Evolutionary conservation across 2,113 vertebrate genomes (phyloP), one percentile per base, ranked within the genome.

Genomic region (Junco hyemalis): DNA sequence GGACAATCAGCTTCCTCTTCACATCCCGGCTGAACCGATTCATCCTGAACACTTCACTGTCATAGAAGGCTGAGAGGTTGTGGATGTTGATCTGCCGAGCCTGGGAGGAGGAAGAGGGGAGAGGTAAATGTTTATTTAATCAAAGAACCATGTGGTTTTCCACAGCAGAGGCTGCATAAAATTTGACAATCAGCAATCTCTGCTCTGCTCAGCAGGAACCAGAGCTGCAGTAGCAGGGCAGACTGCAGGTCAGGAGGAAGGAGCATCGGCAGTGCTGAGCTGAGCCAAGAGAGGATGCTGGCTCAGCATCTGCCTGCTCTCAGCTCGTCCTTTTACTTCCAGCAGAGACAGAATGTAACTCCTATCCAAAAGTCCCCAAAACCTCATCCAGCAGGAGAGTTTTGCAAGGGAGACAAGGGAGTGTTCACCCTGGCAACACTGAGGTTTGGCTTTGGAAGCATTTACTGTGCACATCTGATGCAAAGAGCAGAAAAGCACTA

Each of bases 1-100:
- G 99, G 48, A 99, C 79, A 71, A 99, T 99, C 69, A 99, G 96
- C 77, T 99, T 99, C 92, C 98, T 98, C 95, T 99, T 99, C 93
- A 95, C 71, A 23, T 99, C 99, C 8, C 98, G 98, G 93, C 97
- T 98, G 98, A 99, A 99, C 88, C 98, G 98, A 98, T 99, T 99
- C 95, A 98, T 97, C 92, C 93, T 98, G 97, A 99, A 99, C 54
- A 99, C 92, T 36, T 99, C 99, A 1, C 99, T 99, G 98, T 99
- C 98, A 1, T 99, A 99, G 94, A 99, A 99, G 4, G 98, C 98
- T 3, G 99, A 98, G 59, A 99, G 98, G 96, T 96, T 99, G 98
- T 99, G 99, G 97, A 99, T 99, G 98, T 98, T 99, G 97, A 99
- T 99, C 98, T 99, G 99, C 57, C 99, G 97, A 28, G 99, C 99